These are phyloP conservation scores for Hoplodrina ambigua DNA, from an alignment of 2,888 invertebrate genomes.

Conservation along the genomic window DNA sequence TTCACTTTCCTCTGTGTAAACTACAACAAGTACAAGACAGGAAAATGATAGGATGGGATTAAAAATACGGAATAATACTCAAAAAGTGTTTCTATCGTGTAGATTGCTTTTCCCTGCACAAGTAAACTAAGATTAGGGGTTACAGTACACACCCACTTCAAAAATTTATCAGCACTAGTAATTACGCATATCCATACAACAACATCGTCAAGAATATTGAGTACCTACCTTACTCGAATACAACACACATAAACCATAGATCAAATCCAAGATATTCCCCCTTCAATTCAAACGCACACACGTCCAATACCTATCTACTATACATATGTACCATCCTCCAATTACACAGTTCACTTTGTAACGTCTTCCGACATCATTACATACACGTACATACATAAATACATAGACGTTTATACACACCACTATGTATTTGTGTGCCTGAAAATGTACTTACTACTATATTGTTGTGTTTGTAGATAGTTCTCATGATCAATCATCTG, in stretches of 20 bases:
- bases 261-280: slow-evolving; percentile 47
- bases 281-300: slow-evolving; percentile 23
- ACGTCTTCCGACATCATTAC: slow-evolving; percentile 43
- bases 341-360: slow-evolving; percentile 56
- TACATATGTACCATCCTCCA: slow-evolving; percentile 22
- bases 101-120: too few species aligned
- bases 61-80: too few species aligned
- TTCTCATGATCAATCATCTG: neutral
- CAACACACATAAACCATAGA: slow-evolving; percentile 23
- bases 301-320: slow-evolving; percentile 7
- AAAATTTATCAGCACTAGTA: too few species aligned
- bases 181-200: slow-evolving; percentile 15
- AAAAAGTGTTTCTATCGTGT: too few species aligned
- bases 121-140: too few species aligned
- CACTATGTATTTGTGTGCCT: slow-evolving; percentile 4
- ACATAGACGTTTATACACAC: neutral
- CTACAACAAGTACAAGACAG: too few species aligned
- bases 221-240: neutral
- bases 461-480: neutral
- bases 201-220: slow-evolving; percentile 5
- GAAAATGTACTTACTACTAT: neutral
- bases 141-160: too few species aligned
- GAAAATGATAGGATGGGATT: too few species aligned
- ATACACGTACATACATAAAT: slow-evolving; percentile 6
- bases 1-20: too few species aligned